phyloP scores from a whole-genome alignment of 1,140 invertebrate genomes.

The Rhizoglyphus robini region DNA sequence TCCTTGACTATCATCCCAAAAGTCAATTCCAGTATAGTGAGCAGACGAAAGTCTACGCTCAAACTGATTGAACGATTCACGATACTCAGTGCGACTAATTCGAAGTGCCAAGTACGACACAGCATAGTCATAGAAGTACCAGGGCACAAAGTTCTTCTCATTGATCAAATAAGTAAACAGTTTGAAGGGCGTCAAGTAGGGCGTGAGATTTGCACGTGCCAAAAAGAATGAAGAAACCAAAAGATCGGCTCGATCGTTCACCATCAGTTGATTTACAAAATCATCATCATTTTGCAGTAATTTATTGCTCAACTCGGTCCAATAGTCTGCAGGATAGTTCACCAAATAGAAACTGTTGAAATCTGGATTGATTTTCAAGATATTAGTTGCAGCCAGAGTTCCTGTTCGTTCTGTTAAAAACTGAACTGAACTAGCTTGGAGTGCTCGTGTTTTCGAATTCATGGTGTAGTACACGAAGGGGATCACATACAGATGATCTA shows the following conservation, averaged over 20 bases:
- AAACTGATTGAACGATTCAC: constrained; percentile 4
- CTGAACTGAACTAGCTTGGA: neutral
- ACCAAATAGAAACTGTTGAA: constrained; percentile 73
- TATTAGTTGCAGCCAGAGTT: constrained; percentile 29
- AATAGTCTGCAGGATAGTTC: constrained; percentile 61
- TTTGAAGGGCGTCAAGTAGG: constrained; percentile 32
- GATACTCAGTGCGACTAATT: constrained; percentile 5
- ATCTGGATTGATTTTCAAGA: constrained; percentile 74
- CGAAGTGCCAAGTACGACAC: neutral
- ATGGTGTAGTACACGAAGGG: neutral
- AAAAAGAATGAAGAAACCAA: constrained; percentile 34
- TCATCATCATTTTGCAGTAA: constrained; percentile 40
- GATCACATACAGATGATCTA: constrained; percentile 11
- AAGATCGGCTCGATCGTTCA: constrained; percentile 30
- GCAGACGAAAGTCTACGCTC: neutral
- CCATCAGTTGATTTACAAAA: neutral
- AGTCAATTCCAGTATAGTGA: constrained; percentile 12
- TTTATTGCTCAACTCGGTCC: constrained; percentile 57
- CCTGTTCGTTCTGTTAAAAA: constrained; percentile 5
- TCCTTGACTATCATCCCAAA: neutral
- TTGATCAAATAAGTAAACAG: constrained; percentile 33
- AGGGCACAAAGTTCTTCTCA: constrained; percentile 35
- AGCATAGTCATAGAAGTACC: constrained; percentile 26
- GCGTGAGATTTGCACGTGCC: constrained; percentile 29
- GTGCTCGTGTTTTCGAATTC: neutral